phyloP scores from a whole-genome alignment of 2,888 invertebrate genomes.

The Zygothrica quintamaculata region DNA sequence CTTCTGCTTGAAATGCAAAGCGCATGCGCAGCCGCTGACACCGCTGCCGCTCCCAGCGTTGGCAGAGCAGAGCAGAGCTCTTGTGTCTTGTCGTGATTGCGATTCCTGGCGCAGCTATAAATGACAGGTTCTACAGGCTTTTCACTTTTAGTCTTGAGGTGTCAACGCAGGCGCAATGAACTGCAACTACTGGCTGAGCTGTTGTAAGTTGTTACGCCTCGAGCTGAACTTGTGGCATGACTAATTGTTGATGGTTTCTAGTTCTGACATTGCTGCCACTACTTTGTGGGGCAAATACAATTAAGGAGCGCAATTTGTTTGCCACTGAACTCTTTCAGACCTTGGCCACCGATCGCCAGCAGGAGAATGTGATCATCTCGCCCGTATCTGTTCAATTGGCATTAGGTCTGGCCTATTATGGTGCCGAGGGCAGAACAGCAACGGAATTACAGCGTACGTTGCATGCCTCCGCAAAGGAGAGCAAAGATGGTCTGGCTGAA shows the following conservation, averaged over 20 bases:
- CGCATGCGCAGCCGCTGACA: constrained; percentile 41
- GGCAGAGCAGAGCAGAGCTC: too few species aligned
- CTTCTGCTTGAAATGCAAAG: constrained; percentile 63
- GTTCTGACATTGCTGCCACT: constrained; percentile 38
- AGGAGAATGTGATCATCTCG: constrained; percentile 81
- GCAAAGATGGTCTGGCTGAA: constrained; percentile 77
- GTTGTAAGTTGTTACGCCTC: constrained; percentile 50
- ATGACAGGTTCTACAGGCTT: constrained; percentile 64
- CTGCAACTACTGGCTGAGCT: constrained; percentile 44
- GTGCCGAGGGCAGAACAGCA: constrained; percentile 77
- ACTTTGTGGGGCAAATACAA: constrained; percentile 58
- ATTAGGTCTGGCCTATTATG: constrained; percentile 78
- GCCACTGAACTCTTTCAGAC: constrained; percentile 81
- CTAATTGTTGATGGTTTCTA: constrained; percentile 3
- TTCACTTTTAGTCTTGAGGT: constrained; percentile 73
- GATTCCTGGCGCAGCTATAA: constrained; percentile 62
- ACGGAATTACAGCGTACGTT: constrained; percentile 73
- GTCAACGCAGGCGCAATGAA: constrained; percentile 71
- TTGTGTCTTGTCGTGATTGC: constrained; percentile 37
- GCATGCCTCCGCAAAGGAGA: constrained; percentile 79
- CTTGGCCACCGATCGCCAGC: constrained; percentile 75
- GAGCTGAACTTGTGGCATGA: constrained; percentile 3
- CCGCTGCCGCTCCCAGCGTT: constrained; percentile 22
- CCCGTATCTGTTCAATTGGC: constrained; percentile 80
- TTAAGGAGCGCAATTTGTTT: constrained; percentile 79